These are phyloP conservation scores for Syrista parreyssii DNA, from an alignment of 2,888 invertebrate genomes.

Conservation along the genomic window DNA sequence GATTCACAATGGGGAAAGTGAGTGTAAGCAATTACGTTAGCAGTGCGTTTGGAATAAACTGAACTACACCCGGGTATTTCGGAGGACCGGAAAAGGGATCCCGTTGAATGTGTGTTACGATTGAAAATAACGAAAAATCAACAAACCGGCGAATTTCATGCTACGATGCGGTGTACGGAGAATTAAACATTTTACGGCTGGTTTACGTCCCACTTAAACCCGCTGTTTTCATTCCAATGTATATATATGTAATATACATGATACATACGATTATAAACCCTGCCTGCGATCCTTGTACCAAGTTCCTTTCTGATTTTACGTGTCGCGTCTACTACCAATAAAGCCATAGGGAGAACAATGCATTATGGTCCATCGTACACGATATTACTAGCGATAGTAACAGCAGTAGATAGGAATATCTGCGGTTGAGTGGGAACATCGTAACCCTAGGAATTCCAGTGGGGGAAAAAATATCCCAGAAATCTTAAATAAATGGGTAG, in stretches of 20 bases:
- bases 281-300: too few species aligned
- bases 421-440: neutral
- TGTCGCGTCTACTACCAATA: neutral
- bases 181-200: slow-evolving; percentile 1
- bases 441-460: neutral
- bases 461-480: neutral
- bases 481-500: neutral
- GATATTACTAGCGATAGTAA: neutral
- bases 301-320: neutral
- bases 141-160: neutral
- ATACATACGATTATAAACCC: too few species aligned
- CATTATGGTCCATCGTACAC: neutral
- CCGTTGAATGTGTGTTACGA: too few species aligned
- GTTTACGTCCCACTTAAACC: neutral
- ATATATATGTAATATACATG: neutral
- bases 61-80: neutral
- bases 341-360: neutral
- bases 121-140: neutral
- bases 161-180: neutral
- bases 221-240: neutral
- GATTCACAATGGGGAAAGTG: neutral
- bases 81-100: neutral
- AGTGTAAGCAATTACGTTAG: neutral
- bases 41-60: neutral
- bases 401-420: neutral